phyloP scores from a whole-genome alignment of 2,888 invertebrate species.

The Nipponacmea schrenckii region DNA sequence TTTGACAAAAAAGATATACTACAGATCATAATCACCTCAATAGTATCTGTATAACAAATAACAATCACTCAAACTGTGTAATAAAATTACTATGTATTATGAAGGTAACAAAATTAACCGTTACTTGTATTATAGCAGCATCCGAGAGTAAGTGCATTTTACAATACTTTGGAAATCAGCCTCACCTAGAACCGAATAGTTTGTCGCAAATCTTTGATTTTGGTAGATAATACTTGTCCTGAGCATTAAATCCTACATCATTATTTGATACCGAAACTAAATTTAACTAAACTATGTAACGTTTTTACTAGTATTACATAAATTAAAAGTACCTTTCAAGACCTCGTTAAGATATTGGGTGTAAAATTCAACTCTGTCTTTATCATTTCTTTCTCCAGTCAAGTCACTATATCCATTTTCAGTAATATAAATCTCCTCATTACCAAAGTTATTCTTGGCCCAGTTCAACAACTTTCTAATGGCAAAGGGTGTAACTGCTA shows the following conservation, averaged over 20 bases:
- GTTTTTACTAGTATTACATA: background rate
- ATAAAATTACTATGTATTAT: background rate
- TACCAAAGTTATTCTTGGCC: constrained; percentile 33
- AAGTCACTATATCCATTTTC: constrained; percentile 48
- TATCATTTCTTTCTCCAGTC: constrained; percentile 41
- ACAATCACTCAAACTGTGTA: background rate
- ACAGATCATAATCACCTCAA: background rate
- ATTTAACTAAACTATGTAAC: too few relatives aligned
- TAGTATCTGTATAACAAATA: too few relatives aligned
- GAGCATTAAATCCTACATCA: background rate
- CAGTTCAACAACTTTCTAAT: constrained; percentile 38
- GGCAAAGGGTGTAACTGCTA: constrained; percentile 34
- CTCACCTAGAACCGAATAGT: too few relatives aligned
- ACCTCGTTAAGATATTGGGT: constrained; percentile 50
- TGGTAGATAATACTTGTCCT: background rate
- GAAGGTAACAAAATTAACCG: background rate
- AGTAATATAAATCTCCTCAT: constrained; percentile 36
- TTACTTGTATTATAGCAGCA: background rate
- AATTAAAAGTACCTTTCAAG: constrained; percentile 48
- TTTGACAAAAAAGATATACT: constrained; percentile 5
- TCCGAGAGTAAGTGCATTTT: too few relatives aligned
- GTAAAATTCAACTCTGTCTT: constrained; percentile 43
- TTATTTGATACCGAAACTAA: too few relatives aligned
- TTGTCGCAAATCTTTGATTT: background rate
- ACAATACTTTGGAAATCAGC: too few relatives aligned